Evolutionary conservation across 2,113 vertebrate genomes (phyloP), one percentile per base, ranked within the genome.

Genomic region (Nesoenas mayeri): DNA sequence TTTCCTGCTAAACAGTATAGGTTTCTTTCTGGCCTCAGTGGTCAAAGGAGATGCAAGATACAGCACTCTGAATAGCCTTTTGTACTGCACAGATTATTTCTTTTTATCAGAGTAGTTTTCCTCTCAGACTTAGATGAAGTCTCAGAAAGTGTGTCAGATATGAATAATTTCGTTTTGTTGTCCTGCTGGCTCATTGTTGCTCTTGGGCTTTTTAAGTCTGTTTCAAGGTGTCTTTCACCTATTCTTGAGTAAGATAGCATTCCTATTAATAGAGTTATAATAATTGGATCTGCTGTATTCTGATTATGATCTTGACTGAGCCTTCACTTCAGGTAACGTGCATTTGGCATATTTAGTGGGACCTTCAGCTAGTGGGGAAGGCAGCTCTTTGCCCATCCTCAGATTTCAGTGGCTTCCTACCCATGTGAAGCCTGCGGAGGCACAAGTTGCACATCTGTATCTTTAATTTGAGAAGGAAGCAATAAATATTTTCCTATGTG

Each of bases 161-260:
- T 0, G 0, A 94, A 21, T 57, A 48, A 60, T 42, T 75, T 54
- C 0, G 26, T 26, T 61, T 71, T 60, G 5, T 60, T 6, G 1
- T 51, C 50, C 31, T 88, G 2, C 31, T 65, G 21, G 10, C 12
- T 91, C 20, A 20, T 34, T 69, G 14, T 61, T 91, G 15, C 36
- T 71, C 19, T 28, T 85, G 18, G 17, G 9, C 22, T 50, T 56
- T 87, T 83, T 42, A 72, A 72, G 26, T 57, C 29, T 40, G 3
- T 54, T 62, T 91, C 54, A 62, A 93, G 81, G 31, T 89, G 58
- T 73, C 54, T 90, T 90, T 80, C 44, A 71, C 9, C 47, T 88
- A 2, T 60, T 79, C 21, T 50, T 89, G 20, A 56, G 20, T 40
- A 50, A 56, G 61, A 42, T 56, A 10, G 5, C 32, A 64, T 79